Conservation (phyloP, 2,113 vertebrate genomes). For the Alligator sinensis region DNA sequence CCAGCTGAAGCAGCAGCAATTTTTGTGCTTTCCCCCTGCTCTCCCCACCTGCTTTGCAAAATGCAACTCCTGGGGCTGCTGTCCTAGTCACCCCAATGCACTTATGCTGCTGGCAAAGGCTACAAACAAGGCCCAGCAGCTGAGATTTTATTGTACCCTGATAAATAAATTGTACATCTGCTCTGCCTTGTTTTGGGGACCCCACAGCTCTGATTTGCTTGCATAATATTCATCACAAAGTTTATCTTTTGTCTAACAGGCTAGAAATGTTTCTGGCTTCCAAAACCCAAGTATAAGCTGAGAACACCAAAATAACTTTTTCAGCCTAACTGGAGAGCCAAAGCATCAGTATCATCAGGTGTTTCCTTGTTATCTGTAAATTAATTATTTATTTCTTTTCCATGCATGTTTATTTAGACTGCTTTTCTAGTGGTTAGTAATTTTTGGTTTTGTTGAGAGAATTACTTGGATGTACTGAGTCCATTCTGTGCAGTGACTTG, state of each 20-base stretch:
- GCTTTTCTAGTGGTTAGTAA: background rate
- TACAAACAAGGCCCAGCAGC: background rate
- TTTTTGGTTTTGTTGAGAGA: background rate
- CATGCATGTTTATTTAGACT: fast-evolving
- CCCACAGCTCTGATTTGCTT: background rate
- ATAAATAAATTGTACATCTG: background rate
- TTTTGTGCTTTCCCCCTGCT: too few relatives aligned
- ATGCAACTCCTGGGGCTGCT: too few relatives aligned
- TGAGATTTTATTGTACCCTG: background rate
- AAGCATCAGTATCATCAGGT: background rate
- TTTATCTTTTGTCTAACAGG: background rate
- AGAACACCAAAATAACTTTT: background rate
- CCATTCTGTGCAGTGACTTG: background rate
- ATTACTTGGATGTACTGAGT: background rate
- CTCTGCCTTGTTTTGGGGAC: background rate
- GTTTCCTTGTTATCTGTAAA: background rate
- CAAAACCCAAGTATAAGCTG: background rate
- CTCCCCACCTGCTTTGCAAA: too few relatives aligned
- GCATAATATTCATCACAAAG: fast-evolving
- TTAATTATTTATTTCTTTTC: background rate
- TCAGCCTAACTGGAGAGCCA: background rate
- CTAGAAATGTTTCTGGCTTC: background rate
- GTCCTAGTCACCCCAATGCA: too few relatives aligned
- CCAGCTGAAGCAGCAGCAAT: too few relatives aligned
- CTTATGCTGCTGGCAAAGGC: background rate